Percentiles rank a stretch among this genome's conserved stretches.
Conservation (phyloP, 53 echinoderm and acorn worm genomes). For the Hippasteria phrygiana region DNA sequence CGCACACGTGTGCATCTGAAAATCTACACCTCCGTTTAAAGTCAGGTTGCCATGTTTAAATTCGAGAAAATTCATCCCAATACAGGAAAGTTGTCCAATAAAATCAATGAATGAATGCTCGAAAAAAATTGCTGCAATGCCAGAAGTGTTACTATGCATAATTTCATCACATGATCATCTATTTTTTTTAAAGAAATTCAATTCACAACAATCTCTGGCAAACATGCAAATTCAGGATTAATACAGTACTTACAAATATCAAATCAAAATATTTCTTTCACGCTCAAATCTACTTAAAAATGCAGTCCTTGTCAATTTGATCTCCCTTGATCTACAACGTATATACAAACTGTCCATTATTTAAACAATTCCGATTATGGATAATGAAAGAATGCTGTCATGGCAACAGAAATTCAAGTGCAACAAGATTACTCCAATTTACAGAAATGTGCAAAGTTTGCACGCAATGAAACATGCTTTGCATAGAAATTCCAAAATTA, state of each 20-base stretch:
- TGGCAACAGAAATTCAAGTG: neutral
- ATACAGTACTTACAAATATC: neutral
- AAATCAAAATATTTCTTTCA: neutral
- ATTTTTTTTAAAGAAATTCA: neutral
- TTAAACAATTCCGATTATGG: neutral
- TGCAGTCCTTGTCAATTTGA: neutral
- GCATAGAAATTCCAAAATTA: too few relatives aligned
- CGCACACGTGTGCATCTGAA: too few relatives aligned
- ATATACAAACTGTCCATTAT: too few relatives aligned
- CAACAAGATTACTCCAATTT: neutral
- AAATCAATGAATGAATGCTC: too few relatives aligned
- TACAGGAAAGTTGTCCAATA: too few relatives aligned
- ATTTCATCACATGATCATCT: neutral
- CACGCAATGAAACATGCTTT: neutral
- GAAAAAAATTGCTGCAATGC: neutral
- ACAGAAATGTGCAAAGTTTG: neutral
- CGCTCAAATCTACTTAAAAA: neutral
- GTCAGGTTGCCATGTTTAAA: too few relatives aligned
- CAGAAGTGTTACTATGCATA: neutral
- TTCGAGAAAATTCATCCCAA: too few relatives aligned
- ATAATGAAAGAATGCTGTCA: neutral
- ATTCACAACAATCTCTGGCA: neutral
- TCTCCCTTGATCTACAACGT: too few relatives aligned
- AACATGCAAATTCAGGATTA: neutral
- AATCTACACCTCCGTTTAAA: too few relatives aligned